A percentile compares a stretch with the other conserved stretches of the same genome.
Evolutionary conservation across 2,797 vertebrate genomes (phyloP).

Genomic region (Babyrousa celebensis): DNA sequence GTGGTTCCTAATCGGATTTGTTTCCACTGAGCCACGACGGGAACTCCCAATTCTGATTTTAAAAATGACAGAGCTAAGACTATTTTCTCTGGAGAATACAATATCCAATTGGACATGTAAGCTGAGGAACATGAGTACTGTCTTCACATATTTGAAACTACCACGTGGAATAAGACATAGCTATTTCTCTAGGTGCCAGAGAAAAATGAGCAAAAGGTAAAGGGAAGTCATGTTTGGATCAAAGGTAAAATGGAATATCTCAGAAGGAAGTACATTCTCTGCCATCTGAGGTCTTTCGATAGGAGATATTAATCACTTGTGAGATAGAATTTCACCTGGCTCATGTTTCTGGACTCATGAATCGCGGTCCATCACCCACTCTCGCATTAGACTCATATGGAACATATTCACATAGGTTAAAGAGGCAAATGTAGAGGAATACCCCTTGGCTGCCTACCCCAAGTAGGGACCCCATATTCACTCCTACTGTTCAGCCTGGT

Average conservation of each 20-base stretch:
- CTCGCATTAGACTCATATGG: background rate
- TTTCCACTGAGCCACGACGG: too few relatives aligned
- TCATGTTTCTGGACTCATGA: conserved; percentile 42
- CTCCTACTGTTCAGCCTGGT: background rate
- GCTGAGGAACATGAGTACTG: background rate
- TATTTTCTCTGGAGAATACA: background rate
- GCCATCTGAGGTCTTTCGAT: background rate
- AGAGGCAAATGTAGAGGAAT: background rate
- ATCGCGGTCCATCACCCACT: background rate
- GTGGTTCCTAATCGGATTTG: too few relatives aligned
- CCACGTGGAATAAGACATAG: background rate
- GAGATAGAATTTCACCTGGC: conserved; percentile 1
- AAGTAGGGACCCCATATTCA: background rate
- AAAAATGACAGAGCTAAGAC: background rate
- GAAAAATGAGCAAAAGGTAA: background rate
- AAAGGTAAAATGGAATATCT: conserved; percentile 10
- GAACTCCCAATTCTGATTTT: background rate
- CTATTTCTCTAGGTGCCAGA: background rate
- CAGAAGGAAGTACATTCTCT: background rate
- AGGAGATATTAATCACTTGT: conserved; percentile 5
- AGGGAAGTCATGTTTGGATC: background rate
- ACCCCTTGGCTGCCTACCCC: background rate
- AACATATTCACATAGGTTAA: background rate
- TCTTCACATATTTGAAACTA: background rate
- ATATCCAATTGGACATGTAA: background rate